A percentile compares a stretch with the other conserved stretches of the same genome.
These are phyloP conservation scores for Spea hammondii DNA, from an alignment of 2,797 vertebrate species.

Conservation along the genomic window DNA sequence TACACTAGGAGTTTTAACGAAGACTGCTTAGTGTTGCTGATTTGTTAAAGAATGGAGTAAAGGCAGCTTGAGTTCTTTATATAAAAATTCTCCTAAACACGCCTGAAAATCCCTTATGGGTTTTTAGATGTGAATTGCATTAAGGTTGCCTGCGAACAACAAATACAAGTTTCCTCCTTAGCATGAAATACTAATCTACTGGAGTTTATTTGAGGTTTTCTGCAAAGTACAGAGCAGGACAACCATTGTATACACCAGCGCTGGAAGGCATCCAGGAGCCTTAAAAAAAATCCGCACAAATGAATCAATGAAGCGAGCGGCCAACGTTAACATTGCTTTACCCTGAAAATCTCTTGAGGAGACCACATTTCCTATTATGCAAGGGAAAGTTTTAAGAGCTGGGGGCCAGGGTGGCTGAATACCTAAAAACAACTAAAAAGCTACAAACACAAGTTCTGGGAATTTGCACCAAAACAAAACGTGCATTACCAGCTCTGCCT, in stretches of 20 bases:
- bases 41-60: background rate
- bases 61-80: too few relatives aligned
- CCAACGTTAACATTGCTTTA: background rate
- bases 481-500: too few relatives aligned
- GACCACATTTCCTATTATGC: background rate
- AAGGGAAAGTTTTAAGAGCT: background rate
- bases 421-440: background rate
- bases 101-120: too few relatives aligned
- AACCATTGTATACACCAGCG: constrained; percentile 32
- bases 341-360: background rate
- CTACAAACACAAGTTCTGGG: too few relatives aligned
- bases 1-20: background rate
- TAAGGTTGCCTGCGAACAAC: background rate
- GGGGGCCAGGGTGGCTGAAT: background rate
- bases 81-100: too few relatives aligned
- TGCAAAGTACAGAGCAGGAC: constrained; percentile 6
- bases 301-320: constrained; percentile 10
- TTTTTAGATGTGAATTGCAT: too few relatives aligned
- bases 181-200: background rate
- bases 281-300: constrained; percentile 21
- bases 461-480: too few relatives aligned
- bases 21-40: background rate
- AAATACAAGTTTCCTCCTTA: background rate
- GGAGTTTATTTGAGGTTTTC: constrained; percentile 46
- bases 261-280: constrained; percentile 34